These are phyloP conservation scores for Aplidium turbinatum DNA, from an alignment of 23 tunicate species.

Conservation along the genomic window DNA sequence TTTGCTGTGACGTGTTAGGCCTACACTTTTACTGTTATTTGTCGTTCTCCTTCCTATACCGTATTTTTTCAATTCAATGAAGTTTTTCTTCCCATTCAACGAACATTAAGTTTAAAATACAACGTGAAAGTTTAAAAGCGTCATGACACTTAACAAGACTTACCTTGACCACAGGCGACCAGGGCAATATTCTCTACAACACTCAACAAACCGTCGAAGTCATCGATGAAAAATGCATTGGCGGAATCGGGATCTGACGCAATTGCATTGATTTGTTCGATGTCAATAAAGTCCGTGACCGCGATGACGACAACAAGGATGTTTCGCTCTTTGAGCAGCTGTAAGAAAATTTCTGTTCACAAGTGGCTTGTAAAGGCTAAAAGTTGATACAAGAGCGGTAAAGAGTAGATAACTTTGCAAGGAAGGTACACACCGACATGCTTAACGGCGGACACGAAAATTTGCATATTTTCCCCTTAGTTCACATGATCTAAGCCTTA, in stretches of 20 bases:
- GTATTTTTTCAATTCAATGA: no score
- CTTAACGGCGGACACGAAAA: no score
- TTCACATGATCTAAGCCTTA: no score
- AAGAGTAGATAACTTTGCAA: no score
- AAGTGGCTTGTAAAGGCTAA: not conserved
- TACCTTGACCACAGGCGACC: slow-evolving; percentile 78
- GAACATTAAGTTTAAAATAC: no score
- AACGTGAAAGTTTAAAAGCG: no score
- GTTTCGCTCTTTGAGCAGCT: slow-evolving; percentile 51
- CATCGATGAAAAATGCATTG: slow-evolving; percentile 67
- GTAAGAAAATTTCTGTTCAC: slow-evolving; percentile 3
- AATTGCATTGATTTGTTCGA: slow-evolving; percentile 71
- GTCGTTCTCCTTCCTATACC: no score
- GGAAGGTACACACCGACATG: no score
- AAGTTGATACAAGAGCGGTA: not conserved
- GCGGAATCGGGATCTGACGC: slow-evolving; percentile 68
- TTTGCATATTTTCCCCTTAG: no score
- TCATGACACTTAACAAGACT: not conserved
- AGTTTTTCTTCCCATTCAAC: no score
- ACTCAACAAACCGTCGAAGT: slow-evolving; percentile 42
- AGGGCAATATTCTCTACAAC: slow-evolving; percentile 54
- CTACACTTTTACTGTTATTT: no score
- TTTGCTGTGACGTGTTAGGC: no score
- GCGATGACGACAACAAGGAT: slow-evolving; percentile 76
- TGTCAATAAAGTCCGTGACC: slow-evolving; percentile 48